Conservation (phyloP, 1,140 invertebrate species). For the Parapsyche elsis region DNA sequence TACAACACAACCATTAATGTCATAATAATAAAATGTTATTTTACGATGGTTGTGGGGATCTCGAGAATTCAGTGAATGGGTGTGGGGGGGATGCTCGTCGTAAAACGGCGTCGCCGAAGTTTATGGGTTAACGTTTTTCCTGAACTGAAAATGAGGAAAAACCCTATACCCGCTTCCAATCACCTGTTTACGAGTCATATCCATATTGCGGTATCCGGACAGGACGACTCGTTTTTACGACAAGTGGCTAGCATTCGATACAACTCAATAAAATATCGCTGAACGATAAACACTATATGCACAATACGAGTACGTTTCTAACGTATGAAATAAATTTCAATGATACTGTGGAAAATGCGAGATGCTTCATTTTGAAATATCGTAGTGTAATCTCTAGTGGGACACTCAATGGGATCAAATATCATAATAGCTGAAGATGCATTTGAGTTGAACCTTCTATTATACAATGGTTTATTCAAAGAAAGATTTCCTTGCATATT, state of each 20-base stretch:
- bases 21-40: conserved; percentile 53
- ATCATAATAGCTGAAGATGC: no score
- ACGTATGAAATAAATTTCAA: no score
- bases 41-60: conserved; percentile 31
- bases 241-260: neutral
- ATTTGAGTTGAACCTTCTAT: no score
- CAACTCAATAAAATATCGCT: conserved; percentile 19
- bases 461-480: no score
- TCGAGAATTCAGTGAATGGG: neutral
- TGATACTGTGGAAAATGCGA: no score
- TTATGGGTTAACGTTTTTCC: conserved; percentile 42
- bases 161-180: conserved; percentile 29
- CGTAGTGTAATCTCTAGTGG: no score
- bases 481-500: no score
- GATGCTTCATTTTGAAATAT: no score
- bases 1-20: conserved; percentile 43
- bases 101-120: conserved; percentile 33
- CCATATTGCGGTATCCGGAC: conserved; percentile 8
- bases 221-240: conserved; percentile 4
- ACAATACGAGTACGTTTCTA: no score
- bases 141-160: neutral
- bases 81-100: neutral
- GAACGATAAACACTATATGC: neutral
- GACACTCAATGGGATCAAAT: no score
- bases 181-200: conserved; percentile 53